Base-by-base conservation (phyloP, 2,888 invertebrate species). In the Dorcus hopei region DNA sequence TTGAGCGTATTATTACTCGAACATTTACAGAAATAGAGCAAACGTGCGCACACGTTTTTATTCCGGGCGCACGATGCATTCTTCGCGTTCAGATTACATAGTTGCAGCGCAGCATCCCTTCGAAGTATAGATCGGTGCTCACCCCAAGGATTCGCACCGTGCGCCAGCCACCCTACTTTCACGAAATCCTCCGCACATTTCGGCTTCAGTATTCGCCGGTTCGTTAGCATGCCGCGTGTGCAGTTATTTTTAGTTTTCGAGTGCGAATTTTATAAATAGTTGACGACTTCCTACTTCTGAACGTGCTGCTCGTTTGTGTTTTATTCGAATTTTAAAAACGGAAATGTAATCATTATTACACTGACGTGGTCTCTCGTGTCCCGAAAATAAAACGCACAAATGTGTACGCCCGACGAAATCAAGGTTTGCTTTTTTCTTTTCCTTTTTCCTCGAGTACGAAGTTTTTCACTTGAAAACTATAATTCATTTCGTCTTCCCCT, bases 361-460 rank as follows among this genome's bases (percentile, higher is more conserved):
- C 6, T 38, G 54, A 11, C 38, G n/a, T 23, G 19, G 38, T 26
- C n/a, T 33, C 16, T 45, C 38, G 43, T 47, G 38, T 33, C 19
- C 26, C 38, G n/a, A 39, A 41, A 40, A 47, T 52, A 33, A 42
- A 50, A 38, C 57, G n/a, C n/a, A n/a, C 59, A 53, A 68, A 80
- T 81, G 81, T 81, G 80, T 70, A 79, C 80, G 57, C 79, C 79
- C 57, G 79, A 80, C 69, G 80, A 81, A 70, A 65, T 78, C 42
- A 77, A 81, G 81, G 81, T 81, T 77, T 63, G 63, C 48, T 57
- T 33, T 33, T 33, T 33, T 4, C 3, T 33, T 33, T 33, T 7
- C 7, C 7, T 5, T 33, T 33, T 33, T 33, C 7, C 3, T 26
- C 5, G 26, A 26, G 5, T 26, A 26, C 26, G 26, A 33, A 33